These are phyloP conservation scores for Aphelinus atriplicis DNA, from an alignment of 1,140 invertebrate genomes.

Conservation along the genomic window DNA sequence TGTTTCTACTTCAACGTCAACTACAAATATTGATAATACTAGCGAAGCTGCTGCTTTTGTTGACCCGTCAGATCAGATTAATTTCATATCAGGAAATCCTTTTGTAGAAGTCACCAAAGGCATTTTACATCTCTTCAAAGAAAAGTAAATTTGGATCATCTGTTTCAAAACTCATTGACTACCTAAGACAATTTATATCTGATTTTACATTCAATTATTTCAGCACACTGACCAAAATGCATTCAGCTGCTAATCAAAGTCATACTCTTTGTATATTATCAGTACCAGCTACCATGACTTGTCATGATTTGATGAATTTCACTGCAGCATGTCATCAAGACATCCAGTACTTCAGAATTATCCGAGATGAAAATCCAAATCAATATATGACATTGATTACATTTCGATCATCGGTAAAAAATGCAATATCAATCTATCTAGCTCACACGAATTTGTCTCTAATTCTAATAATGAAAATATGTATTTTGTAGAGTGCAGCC, in stretches of 20 bases:
- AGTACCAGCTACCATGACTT: constrained; percentile 92
- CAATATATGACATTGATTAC: constrained; percentile 97
- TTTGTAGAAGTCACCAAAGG: constrained; percentile 96
- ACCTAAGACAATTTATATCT: constrained; percentile 22
- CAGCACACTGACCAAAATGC: constrained; percentile 73
- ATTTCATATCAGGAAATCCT: constrained; percentile 95
- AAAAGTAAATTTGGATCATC: constrained; percentile 74
- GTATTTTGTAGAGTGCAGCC: constrained; percentile 74
- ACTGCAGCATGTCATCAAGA: constrained; percentile 91
- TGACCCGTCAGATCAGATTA: constrained; percentile 70
- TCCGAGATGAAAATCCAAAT: constrained; percentile 88
- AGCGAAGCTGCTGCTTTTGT: constrained; percentile 56
- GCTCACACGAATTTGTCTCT: background rate
- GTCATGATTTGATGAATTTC: constrained; percentile 94
- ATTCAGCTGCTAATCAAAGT: constrained; percentile 74
- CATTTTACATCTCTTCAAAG: constrained; percentile 95
- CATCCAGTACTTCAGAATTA: constrained; percentile 91
- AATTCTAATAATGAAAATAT: constrained; percentile 2
- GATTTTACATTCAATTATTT: constrained; percentile 43
- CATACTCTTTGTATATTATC: constrained; percentile 91
- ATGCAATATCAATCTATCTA: constrained; percentile 1
- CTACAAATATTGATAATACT: constrained; percentile 58
- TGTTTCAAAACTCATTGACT: background rate
- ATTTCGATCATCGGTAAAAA: constrained; percentile 73
- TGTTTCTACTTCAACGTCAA: constrained; percentile 51